Percentiles rank a stretch among this genome's conserved stretches.
Evolutionary conservation across 2,888 invertebrate species (phyloP).

Genomic region (Cheilosia scutellata): DNA sequence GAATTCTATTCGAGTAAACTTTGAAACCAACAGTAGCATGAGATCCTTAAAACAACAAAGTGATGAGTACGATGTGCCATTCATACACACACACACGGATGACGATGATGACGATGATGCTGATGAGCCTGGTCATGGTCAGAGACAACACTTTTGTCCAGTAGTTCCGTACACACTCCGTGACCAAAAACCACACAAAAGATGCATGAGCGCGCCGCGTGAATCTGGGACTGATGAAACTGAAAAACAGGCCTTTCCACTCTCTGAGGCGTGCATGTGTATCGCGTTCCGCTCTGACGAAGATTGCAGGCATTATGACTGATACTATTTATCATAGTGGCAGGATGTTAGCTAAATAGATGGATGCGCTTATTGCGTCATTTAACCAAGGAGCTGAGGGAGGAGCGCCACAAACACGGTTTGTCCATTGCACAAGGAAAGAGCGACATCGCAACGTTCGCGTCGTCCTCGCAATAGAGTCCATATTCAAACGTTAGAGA

Average conservation of each 20-base stretch:
- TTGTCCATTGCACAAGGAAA: conserved; percentile 38
- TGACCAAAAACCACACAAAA: conserved; percentile 64
- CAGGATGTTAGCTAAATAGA: conserved; percentile 75
- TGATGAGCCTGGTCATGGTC: conserved; percentile 54
- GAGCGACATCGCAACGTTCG: conserved; percentile 32
- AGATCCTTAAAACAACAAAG: conserved; percentile 57
- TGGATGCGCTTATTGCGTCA: conserved; percentile 69
- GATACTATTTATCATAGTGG: conserved; percentile 73
- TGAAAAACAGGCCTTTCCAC: conserved; percentile 49
- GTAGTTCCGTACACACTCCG: conserved; percentile 42
- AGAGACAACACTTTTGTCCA: conserved; percentile 66
- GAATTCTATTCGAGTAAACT: conserved; percentile 40
- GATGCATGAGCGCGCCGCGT: conserved; percentile 57
- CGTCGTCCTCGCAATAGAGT: conserved; percentile 38
- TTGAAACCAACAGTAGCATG: conserved; percentile 23
- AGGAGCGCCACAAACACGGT: conserved; percentile 24
- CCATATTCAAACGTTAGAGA: conserved; percentile 35
- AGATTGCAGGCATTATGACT: conserved; percentile 69
- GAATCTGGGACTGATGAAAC: conserved; percentile 22
- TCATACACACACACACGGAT: conserved; percentile 6
- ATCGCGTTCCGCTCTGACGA: conserved; percentile 43
- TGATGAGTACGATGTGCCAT: conserved; percentile 42
- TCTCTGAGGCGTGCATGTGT: conserved; percentile 25
- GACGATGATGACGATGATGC: conserved; percentile 32
- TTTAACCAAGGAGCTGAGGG: conserved; percentile 63